phyloP scores from a whole-genome alignment of 23 tunicate species.

The Ciona savignyi region DNA sequence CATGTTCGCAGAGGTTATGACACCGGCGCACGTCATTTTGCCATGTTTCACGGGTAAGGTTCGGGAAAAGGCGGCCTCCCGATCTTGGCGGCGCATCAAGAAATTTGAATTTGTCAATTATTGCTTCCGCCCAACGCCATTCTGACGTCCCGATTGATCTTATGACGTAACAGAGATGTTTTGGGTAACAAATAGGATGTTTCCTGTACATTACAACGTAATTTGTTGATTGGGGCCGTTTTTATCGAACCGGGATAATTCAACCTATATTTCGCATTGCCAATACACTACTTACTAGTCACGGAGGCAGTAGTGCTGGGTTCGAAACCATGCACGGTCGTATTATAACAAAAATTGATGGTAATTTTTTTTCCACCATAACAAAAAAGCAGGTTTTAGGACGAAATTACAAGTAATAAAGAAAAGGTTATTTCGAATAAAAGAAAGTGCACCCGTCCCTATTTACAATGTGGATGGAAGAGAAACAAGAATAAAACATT shows the following conservation, averaged over 20 bases:
- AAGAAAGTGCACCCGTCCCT: too few relatives aligned
- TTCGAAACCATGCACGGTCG: too few relatives aligned
- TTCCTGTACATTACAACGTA: conserved; percentile 11
- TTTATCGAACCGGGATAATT: not conserved
- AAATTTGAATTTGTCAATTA: conserved; percentile 5
- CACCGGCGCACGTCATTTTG: not conserved
- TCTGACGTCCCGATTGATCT: not conserved
- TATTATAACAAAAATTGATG: too few relatives aligned
- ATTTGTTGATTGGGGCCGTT: not conserved
- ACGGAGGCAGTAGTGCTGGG: too few relatives aligned
- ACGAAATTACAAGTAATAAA: too few relatives aligned
- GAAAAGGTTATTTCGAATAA: too few relatives aligned
- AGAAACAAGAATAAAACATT: too few relatives aligned
- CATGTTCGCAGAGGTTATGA: not conserved
- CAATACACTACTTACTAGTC: too few relatives aligned
- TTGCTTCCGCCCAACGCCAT: not conserved
- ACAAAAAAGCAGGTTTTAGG: too few relatives aligned
- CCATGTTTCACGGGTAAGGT: conserved; percentile 3
- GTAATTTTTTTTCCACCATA: too few relatives aligned
- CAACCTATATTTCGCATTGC: too few relatives aligned
- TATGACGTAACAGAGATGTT: not conserved
- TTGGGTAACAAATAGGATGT: not conserved
- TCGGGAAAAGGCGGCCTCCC: conserved; percentile 3
- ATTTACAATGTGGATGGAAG: too few relatives aligned
- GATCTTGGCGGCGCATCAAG: conserved; percentile 4